Base-by-base conservation (phyloP, 2,888 invertebrate genomes). In the Antheraea yamamai region DNA sequence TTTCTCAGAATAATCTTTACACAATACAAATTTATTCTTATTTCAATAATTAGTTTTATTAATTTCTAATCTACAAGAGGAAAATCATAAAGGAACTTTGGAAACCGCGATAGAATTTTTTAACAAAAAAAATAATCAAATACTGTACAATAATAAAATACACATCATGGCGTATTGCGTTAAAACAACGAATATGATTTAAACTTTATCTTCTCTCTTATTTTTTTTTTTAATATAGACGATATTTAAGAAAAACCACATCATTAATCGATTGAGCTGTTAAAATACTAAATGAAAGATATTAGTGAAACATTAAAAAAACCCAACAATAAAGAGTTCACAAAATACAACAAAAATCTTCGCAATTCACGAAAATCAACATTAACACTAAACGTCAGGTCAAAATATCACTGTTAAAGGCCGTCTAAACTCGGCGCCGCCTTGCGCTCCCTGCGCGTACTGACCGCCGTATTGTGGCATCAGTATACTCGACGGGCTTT, bases 361-460 rank as follows among this genome's bases (percentile, higher is more conserved):
- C 58, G 39, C 26, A 72, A 23, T 0, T 10, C 68, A 64, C 51
- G 8, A 71, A 35, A 23, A 20, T n/a, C 30, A 39, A 66, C 7
- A 72, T 82, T 89, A 92, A 61, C 12, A 72, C 82, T 90, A 92
- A 64, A 83, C 86, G 86, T 97, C 97, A 95, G 97, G 97, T 97
- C 97, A 97, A 95, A 97, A 97, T 96, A 97, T 97, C 83, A 97
- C 97, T 73, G 97, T 96, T 26, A 97, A 91, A 1, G 97, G 97
- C 87, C 97, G 95, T 82, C 97, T 93, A 88, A 97, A 97, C 88
- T 97, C 97, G 71, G 96, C 94, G 52, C 96, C 96, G 8, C 95
- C 94, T 86, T 96, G 96, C 1, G 96, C 87, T 6, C 95, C 87
- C 74, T 95, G 95, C 0, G 95, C 93, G 77, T 96, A 96, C 81